phyloP scores from a whole-genome alignment of 2,113 vertebrate genomes.

The Gopherus flavomarginatus region DNA sequence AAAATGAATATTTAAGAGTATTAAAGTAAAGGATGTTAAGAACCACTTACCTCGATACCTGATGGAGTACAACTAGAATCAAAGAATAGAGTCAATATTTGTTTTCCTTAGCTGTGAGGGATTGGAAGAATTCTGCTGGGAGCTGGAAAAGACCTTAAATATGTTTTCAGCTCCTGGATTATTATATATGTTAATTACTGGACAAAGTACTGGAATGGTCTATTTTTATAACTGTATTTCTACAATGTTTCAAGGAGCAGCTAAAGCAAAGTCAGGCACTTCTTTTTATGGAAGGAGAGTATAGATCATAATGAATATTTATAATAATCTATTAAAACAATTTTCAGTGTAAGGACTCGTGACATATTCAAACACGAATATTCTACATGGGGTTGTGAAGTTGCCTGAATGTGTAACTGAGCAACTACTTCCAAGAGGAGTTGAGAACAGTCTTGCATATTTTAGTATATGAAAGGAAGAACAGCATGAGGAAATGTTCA shows the following conservation, averaged over 20 bases:
- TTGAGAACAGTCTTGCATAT: neutral
- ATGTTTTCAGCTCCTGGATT: neutral
- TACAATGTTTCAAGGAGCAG: neutral
- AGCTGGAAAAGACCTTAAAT: neutral
- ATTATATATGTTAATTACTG: neutral
- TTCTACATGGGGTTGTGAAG: neutral
- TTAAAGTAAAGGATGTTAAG: neutral
- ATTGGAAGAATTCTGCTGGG: neutral
- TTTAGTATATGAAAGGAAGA: neutral
- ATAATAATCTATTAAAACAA: neutral
- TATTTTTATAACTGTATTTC: neutral
- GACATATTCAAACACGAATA: neutral
- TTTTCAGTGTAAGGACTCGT: neutral
- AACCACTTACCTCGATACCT: neutral
- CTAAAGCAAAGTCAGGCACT: neutral
- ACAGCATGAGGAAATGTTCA: neutral
- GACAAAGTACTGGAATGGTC: neutral
- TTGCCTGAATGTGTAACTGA: neutral
- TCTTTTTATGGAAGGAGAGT: neutral
- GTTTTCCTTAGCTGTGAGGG: neutral
- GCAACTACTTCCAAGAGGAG: neutral
- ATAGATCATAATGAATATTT: neutral
- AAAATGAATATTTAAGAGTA: neutral
- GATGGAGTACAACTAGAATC: neutral
- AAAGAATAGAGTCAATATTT: too few species aligned